phyloP scores from a whole-genome alignment of 2,113 vertebrate species.

The Nesoenas mayeri region DNA sequence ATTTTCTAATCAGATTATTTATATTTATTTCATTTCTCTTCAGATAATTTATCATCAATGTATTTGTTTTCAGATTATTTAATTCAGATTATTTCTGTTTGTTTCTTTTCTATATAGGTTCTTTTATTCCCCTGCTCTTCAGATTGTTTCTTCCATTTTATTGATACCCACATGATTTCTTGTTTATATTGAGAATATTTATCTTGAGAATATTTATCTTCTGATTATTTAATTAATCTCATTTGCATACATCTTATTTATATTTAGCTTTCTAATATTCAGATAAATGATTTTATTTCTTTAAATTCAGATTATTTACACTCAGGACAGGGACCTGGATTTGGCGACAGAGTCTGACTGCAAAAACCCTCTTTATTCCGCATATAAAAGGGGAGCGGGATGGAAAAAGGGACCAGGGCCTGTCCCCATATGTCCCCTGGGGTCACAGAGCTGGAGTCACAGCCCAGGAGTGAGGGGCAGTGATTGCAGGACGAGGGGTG shows the following conservation, averaged over 20 bases:
- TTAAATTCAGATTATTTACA: no score
- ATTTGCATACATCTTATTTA: no score
- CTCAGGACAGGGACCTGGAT: not conserved
- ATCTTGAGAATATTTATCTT: no score
- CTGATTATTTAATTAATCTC: no score
- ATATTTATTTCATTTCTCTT: no score
- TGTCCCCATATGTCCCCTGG: accelerated
- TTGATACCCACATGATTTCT: not conserved
- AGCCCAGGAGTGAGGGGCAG: not conserved
- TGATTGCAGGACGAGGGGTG: not conserved
- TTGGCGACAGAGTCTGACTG: not conserved
- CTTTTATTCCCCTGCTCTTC: no score
- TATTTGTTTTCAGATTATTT: not conserved
- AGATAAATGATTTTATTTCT: no score
- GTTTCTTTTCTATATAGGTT: not conserved
- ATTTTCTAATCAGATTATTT: not conserved
- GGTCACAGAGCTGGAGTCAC: accelerated
- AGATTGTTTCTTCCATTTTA: not conserved
- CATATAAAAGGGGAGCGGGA: not conserved
- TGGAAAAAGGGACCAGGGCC: not conserved
- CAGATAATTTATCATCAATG: not conserved
- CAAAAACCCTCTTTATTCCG: not conserved
- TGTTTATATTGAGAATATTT: no score
- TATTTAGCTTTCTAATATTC: no score
- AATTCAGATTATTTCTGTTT: not conserved